Evolutionary conservation across 1,140 invertebrate genomes (phyloP).

Genomic region (Drosophila tropicalis): DNA sequence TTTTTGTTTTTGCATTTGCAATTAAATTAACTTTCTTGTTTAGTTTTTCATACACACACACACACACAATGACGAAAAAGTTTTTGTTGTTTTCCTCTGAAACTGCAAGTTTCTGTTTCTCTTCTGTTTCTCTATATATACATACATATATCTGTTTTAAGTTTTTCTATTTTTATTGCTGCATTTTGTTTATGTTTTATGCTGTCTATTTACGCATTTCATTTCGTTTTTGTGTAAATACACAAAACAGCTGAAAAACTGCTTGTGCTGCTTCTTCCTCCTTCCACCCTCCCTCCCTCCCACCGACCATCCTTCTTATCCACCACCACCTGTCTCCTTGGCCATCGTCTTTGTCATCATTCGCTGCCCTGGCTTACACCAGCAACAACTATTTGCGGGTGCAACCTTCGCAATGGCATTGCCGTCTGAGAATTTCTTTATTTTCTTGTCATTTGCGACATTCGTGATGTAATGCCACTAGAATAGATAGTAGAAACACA

Average conservation of each 20-base stretch:
- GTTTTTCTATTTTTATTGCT: conserved; percentile 43
- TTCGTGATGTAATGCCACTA: conserved; percentile 53
- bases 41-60: conserved; percentile 23
- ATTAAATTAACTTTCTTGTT: conserved; percentile 32
- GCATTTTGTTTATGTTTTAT: conserved; percentile 72
- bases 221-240: conserved; percentile 71
- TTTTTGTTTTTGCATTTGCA: conserved; percentile 18
- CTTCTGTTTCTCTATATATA: too few relatives aligned
- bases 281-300: not conserved
- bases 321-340: not conserved
- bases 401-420: conserved; percentile 58
- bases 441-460: conserved; percentile 29
- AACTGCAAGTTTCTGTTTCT: conserved; percentile 28
- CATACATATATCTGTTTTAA: conserved; percentile 25
- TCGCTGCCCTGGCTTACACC: conserved; percentile 1
- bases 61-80: conserved; percentile 1
- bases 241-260: conserved; percentile 52
- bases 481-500: conserved; percentile 29
- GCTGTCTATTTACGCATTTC: conserved; percentile 65
- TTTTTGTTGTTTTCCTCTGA: conserved; percentile 11
- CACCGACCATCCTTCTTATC: not conserved
- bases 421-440: conserved; percentile 15
- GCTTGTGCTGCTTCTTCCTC: not conserved
- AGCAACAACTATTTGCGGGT: conserved; percentile 53
- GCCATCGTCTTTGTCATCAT: too few relatives aligned